These are phyloP conservation scores for Automeris io DNA, from an alignment of 2,888 invertebrate species.

Conservation along the genomic window DNA sequence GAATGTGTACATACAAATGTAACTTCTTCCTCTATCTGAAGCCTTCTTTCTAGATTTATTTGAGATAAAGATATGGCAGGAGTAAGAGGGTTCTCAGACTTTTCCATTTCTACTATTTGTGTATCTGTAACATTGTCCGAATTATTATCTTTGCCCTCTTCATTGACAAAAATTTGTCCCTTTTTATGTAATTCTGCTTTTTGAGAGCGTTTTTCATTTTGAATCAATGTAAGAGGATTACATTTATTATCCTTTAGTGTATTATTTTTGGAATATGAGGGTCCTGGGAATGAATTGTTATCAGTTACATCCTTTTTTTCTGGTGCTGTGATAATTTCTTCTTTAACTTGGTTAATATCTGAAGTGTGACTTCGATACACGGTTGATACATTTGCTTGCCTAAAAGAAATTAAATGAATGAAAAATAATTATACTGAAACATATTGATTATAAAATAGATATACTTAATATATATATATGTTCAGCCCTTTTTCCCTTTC, in stretches of 20 bases:
- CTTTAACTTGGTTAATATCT: conserved; percentile 11
- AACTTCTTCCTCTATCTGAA: conserved; percentile 66
- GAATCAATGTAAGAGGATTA: conserved; percentile 37
- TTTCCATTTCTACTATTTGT: conserved; percentile 9
- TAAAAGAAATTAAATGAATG: too few species aligned
- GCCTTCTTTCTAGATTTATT: conserved; percentile 52
- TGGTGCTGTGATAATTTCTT: not conserved
- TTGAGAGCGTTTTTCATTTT: conserved; percentile 26
- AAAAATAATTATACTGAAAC: too few species aligned
- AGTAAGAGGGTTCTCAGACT: conserved; percentile 11
- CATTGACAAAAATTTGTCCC: conserved; percentile 10
- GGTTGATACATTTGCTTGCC: conserved; percentile 84
- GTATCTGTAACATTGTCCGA: conserved; percentile 10
- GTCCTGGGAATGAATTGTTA: conserved; percentile 16
- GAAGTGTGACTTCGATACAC: conserved; percentile 57
- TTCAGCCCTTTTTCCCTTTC: too few species aligned
- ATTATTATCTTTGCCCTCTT: conserved; percentile 10
- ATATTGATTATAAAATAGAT: too few species aligned
- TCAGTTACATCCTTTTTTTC: conserved; percentile 10
- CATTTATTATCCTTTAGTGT: conserved; percentile 18
- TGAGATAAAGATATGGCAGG: conserved; percentile 24
- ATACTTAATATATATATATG: too few species aligned
- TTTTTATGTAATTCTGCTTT: conserved; percentile 13
- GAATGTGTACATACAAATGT: conserved; percentile 51
- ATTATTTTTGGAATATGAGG: conserved; percentile 20